Percentiles rank a stretch among this genome's conserved stretches.
Evolutionary conservation across 2,797 vertebrate species (phyloP).

Genomic region (Carduelis carduelis): DNA sequence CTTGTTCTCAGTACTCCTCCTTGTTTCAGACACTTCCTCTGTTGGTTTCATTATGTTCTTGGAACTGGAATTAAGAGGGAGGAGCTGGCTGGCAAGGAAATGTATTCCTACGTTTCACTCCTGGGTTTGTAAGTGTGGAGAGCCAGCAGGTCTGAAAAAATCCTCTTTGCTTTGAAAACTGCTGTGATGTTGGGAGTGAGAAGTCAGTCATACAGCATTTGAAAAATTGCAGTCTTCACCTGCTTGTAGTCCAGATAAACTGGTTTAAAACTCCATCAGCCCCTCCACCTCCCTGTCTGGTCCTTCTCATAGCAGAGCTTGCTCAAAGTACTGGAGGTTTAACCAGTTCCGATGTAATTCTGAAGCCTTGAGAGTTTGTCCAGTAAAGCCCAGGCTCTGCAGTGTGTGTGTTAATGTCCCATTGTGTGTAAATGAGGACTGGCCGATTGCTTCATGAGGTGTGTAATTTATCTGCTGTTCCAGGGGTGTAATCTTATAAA

Average conservation of each 20-base stretch:
- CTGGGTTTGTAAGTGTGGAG: background rate
- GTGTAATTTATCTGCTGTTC: constrained; percentile 1
- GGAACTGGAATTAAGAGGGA: constrained; percentile 61
- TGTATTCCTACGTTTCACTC: background rate
- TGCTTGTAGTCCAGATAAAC: background rate
- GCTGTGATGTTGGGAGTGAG: background rate
- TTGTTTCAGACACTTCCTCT: constrained; percentile 64
- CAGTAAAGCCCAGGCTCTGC: background rate
- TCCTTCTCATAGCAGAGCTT: background rate
- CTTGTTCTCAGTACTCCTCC: constrained; percentile 42
- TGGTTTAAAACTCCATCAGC: background rate
- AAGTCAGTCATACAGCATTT: background rate
- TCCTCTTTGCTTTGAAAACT: background rate
- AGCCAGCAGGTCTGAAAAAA: background rate
- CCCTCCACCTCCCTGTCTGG: background rate
- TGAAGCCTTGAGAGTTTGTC: background rate
- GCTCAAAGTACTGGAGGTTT: background rate
- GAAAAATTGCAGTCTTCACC: background rate
- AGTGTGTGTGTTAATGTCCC: background rate
- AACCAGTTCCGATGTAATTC: background rate
- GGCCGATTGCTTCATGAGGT: constrained; percentile 20
- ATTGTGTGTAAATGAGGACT: constrained; percentile 29
- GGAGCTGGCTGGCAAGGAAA: constrained; percentile 46
- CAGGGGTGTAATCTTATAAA: constrained; percentile 31
- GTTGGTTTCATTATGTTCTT: constrained; percentile 60